phyloP scores from a whole-genome alignment of 2,888 invertebrate genomes.

The Andrena trimmerana region DNA sequence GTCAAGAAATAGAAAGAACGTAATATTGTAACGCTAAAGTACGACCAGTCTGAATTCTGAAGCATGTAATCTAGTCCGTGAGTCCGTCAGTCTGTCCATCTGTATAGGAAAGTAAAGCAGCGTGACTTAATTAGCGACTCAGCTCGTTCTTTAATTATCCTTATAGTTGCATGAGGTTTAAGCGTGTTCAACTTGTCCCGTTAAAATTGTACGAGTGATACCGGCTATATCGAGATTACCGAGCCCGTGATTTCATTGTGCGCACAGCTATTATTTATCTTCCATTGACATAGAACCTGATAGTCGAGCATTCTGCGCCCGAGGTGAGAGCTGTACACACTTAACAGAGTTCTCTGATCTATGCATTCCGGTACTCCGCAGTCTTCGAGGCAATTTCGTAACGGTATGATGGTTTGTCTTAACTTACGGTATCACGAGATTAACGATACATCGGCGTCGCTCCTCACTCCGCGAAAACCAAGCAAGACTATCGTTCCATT shows the following conservation, averaged over 20 bases:
- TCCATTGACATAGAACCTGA: not conserved
- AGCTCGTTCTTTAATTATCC: constrained; percentile 7
- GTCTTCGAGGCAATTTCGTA: constrained; percentile 14
- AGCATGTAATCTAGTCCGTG: not conserved
- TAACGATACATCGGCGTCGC: not conserved
- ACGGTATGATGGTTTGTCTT: constrained; percentile 15
- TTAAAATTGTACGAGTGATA: constrained; percentile 15
- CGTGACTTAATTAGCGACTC: constrained; percentile 18
- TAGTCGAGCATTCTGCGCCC: not conserved
- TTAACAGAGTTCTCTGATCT: constrained; percentile 5
- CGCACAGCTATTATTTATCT: not conserved
- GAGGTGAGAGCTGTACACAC: constrained; percentile 11
- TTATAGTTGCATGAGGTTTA: constrained; percentile 5
- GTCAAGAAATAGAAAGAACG: not conserved
- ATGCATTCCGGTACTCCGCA: constrained; percentile 19
- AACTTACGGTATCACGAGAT: not conserved
- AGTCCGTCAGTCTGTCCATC: not conserved
- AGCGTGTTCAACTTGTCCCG: constrained; percentile 5
- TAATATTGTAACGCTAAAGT: not conserved
- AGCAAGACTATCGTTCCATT: not conserved
- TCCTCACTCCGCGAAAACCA: not conserved
- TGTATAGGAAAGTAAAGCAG: not conserved
- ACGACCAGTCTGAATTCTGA: not conserved
- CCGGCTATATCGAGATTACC: not conserved
- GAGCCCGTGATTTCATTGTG: constrained; percentile 6